phyloP scores from a whole-genome alignment of 2,113 vertebrate genomes.

The Takifugu bimaculatus region DNA sequence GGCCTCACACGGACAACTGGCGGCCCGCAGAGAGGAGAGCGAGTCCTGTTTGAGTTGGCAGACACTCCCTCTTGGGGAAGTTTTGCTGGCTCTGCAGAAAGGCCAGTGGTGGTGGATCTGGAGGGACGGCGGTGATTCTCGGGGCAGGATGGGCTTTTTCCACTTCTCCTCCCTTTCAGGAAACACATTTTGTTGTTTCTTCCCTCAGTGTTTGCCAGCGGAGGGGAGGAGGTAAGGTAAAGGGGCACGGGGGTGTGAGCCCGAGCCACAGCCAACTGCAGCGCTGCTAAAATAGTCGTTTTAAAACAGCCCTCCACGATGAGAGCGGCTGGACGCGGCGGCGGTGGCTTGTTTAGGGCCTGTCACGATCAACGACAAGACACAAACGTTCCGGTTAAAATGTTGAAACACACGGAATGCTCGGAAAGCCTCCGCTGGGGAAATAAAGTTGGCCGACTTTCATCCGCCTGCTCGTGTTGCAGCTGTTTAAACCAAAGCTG shows the following conservation, averaged over 20 bases:
- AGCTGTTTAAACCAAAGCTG: no score
- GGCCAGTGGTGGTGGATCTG: constrained; percentile 79
- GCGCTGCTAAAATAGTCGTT: not conserved
- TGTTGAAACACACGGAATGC: no score
- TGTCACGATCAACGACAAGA: no score
- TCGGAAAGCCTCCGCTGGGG: no score
- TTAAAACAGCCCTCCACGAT: not conserved
- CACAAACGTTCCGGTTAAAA: no score
- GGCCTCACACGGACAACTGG: constrained; percentile 84
- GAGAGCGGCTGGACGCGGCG: no score
- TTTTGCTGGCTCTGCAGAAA: constrained; percentile 97
- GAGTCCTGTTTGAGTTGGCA: constrained; percentile 95
- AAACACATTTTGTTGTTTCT: constrained; percentile 94
- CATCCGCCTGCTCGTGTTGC: no score
- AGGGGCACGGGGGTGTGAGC: constrained; percentile 22
- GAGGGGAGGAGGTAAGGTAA: constrained; percentile 39
- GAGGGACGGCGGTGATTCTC: constrained; percentile 78
- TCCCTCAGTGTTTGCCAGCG: constrained; percentile 60
- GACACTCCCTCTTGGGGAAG: constrained; percentile 82
- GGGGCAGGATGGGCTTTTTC: constrained; percentile 92
- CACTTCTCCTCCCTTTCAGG: constrained; percentile 93
- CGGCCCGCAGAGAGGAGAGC: constrained; percentile 82
- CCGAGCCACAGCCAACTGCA: not conserved
- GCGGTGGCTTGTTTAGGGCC: no score
- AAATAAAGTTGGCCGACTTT: no score